Base-by-base conservation (phyloP, 2,888 invertebrate genomes). In the Acleris sparsana region DNA sequence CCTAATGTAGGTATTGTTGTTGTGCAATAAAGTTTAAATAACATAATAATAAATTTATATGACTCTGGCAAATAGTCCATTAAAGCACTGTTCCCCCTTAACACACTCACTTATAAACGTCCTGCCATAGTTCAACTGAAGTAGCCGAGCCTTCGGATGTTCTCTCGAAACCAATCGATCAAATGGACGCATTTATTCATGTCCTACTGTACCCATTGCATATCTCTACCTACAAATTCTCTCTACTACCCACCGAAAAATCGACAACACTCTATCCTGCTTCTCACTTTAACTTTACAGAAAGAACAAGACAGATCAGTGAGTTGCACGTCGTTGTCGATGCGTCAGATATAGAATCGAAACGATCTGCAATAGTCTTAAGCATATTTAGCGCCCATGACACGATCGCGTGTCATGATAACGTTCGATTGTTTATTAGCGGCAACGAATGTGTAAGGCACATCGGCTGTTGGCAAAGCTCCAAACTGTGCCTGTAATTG, bases 141-240 rank as follows among this genome's bases (percentile, higher is more conserved):
- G 65, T 56, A 62, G 66, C 66, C 57, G 39, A 66, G 57, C 52
- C 57, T 57, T 62, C 66, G 53, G 51, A 25, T 46, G 55, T 60
- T 65, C 65, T 55, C 66, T 66, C 53, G 4, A 66, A 62, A 66
- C 57, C 66, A 62, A 66, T 66, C 66, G 52, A 66, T 66, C 66
- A 66, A 66, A 66, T 62, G 66, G 66, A 61, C 66, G 62, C 66
- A 66, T 66, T 66, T 66, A 66, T 66, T 66, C 66, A 66, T 62
- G 66, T 57, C 52, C 62, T 48, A 55, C 55, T 39, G 60, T 52
- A 51, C 55, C 55, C 52, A 55, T n/a, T 61, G 44, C 65, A 55
- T 55, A 56, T 29, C 55, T n/a, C 48, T 20, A 17, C 9, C n/a
- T 7, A 29, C n/a, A 7, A 20, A 65, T 48, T 29, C 49, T 6